phyloP scores from a whole-genome alignment of 2,113 vertebrate species.

The Tragulus kanchil region DNA sequence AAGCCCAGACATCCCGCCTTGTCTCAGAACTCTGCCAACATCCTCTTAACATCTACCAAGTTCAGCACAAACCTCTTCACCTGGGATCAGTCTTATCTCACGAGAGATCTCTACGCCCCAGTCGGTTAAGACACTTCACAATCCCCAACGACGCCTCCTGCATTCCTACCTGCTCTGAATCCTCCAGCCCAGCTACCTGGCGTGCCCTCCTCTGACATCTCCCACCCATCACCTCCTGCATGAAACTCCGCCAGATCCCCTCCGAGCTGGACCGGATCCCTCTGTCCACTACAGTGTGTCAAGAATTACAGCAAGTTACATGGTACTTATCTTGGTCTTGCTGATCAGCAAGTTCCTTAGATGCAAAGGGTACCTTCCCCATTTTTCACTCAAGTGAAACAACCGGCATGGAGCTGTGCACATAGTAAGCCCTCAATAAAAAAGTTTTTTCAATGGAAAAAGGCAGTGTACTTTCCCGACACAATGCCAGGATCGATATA shows the following conservation, averaged over 20 bases:
- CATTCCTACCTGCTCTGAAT: background rate
- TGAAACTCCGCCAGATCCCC: no score
- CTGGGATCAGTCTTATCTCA: background rate
- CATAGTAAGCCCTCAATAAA: background rate
- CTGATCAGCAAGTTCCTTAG: background rate
- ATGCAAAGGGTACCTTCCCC: background rate
- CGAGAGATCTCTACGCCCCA: background rate
- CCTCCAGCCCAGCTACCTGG: background rate
- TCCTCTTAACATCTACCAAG: background rate
- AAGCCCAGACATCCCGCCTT: background rate
- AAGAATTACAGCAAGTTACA: background rate
- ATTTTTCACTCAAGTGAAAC: background rate
- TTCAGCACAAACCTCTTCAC: background rate
- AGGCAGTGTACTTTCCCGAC: background rate
- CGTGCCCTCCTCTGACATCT: background rate
- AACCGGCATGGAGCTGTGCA: background rate
- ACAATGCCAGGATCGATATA: background rate
- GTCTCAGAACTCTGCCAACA: background rate
- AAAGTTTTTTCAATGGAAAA: background rate
- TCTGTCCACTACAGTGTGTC: background rate
- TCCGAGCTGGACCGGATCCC: background rate
- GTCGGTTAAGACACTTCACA: background rate
- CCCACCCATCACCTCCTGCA: background rate
- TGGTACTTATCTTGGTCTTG: background rate
- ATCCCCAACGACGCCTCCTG: accelerated